Percentiles rank a stretch among this genome's conserved stretches.
These are phyloP conservation scores for Criorhina ranunculi DNA, from an alignment of 2,888 invertebrate genomes.

Conservation along the genomic window DNA sequence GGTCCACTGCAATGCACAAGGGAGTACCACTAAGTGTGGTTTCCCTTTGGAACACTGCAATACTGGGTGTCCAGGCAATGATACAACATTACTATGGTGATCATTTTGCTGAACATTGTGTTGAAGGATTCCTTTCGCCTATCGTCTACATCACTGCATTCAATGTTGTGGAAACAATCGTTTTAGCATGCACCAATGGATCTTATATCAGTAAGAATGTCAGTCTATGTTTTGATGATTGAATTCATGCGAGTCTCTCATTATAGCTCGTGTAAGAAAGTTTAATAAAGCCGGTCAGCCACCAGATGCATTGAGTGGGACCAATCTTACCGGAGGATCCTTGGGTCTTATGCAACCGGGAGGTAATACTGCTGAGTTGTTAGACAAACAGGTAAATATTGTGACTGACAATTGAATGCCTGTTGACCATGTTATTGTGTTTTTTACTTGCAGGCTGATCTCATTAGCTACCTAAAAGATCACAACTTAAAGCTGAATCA, in stretches of 20 bases:
- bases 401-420: not conserved
- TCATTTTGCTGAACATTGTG: constrained; percentile 85
- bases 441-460: constrained; percentile 85
- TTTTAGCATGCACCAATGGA: constrained; percentile 85
- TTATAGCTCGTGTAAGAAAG: constrained; percentile 86
- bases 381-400: constrained; percentile 87
- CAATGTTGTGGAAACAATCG: constrained; percentile 85
- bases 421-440: not conserved
- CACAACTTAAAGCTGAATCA: constrained; percentile 88
- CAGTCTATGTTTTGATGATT: not conserved
- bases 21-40: constrained; percentile 87
- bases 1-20: constrained; percentile 86
- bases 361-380: constrained; percentile 86
- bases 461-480: constrained; percentile 88
- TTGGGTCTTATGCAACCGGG: constrained; percentile 84
- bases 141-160: constrained; percentile 87
- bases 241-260: not conserved
- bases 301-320: constrained; percentile 88
- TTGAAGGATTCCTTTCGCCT: constrained; percentile 85
- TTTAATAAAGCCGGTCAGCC: constrained; percentile 87
- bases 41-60: constrained; percentile 87
- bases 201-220: constrained; percentile 85
- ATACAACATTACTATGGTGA: constrained; percentile 86
- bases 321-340: constrained; percentile 81
- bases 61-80: constrained; percentile 86